phyloP scores from a whole-genome alignment of 2,888 invertebrate species.

The Teinopalpus imperialis region DNA sequence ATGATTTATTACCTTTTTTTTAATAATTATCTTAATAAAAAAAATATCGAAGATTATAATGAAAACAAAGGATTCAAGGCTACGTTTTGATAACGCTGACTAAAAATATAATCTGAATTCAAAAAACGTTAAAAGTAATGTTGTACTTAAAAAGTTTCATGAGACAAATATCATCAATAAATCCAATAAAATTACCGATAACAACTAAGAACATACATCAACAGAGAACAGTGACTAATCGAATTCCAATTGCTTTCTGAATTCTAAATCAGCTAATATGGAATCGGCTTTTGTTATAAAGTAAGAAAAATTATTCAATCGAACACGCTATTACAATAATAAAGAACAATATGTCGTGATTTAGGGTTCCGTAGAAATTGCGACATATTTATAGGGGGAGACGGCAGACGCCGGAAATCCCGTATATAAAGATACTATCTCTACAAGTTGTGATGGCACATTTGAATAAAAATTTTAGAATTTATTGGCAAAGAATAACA shows the following conservation, averaged over 20 bases:
- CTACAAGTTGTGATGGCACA: constrained; percentile 59
- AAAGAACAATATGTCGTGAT: constrained; percentile 29
- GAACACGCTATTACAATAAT: constrained; percentile 11
- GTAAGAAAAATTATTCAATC: constrained; percentile 30
- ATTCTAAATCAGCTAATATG: constrained; percentile 19
- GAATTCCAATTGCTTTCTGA: constrained; percentile 4
- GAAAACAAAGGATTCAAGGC: too few relatives aligned
- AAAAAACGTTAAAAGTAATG: too few relatives aligned
- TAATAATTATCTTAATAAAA: too few relatives aligned
- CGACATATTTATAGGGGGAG: constrained; percentile 45
- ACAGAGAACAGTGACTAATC: constrained; percentile 4
- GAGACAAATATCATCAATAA: too few relatives aligned
- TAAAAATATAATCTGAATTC: too few relatives aligned
- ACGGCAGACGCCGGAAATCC: constrained; percentile 72
- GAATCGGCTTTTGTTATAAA: constrained; percentile 14
- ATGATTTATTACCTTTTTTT: too few relatives aligned
- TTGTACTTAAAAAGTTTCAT: too few relatives aligned
- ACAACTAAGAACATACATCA: constrained; percentile 25
- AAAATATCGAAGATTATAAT: too few relatives aligned
- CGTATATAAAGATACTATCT: constrained; percentile 74
- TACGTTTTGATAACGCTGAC: too few relatives aligned
- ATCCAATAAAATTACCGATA: too few relatives aligned
- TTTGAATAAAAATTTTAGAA: constrained; percentile 72
- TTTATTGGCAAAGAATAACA: constrained; percentile 50
- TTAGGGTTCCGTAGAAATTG: constrained; percentile 58